Conservation (phyloP, 1,140 invertebrate genomes). For the Brachionus manjavacas region DNA sequence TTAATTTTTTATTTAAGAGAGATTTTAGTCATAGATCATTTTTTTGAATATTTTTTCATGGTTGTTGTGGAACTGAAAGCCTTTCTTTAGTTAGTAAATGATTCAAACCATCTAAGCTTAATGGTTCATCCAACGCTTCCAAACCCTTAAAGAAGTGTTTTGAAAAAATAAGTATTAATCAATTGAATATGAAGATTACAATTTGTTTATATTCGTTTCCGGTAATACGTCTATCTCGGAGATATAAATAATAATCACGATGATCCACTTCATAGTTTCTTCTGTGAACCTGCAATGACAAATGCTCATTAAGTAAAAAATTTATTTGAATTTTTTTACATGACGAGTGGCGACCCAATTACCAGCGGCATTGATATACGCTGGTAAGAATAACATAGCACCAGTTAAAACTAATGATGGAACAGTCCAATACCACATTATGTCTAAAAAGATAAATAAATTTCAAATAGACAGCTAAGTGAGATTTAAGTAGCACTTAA, state of each 20-base stretch:
- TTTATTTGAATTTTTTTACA: not conserved
- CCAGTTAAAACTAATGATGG: constrained; percentile 33
- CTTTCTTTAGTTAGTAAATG: constrained; percentile 32
- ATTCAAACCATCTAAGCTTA: constrained; percentile 10
- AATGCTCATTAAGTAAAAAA: not conserved
- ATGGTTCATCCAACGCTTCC: constrained; percentile 19
- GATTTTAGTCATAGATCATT: constrained; percentile 4
- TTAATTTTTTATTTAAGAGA: not conserved
- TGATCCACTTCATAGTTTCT: constrained; percentile 41
- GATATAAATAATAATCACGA: constrained; percentile 25
- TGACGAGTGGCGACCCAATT: constrained; percentile 38
- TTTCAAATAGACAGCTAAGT: not conserved
- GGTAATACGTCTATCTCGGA: constrained; percentile 30
- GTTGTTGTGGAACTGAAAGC: constrained; percentile 16
- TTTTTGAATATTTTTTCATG: not conserved
- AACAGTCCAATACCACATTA: constrained; percentile 38
- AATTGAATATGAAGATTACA: not conserved
- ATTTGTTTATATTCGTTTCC: constrained; percentile 40
- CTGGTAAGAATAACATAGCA: constrained; percentile 10
- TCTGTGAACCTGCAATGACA: not conserved
- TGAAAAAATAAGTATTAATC: not conserved
- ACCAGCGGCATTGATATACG: constrained; percentile 17
- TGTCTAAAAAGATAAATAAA: not conserved
- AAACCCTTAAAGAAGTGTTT: not conserved
- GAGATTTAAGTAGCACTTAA: not conserved